These are phyloP conservation scores for Camponotus fellah DNA, from an alignment of 2,888 invertebrate species.

Conservation along the genomic window DNA sequence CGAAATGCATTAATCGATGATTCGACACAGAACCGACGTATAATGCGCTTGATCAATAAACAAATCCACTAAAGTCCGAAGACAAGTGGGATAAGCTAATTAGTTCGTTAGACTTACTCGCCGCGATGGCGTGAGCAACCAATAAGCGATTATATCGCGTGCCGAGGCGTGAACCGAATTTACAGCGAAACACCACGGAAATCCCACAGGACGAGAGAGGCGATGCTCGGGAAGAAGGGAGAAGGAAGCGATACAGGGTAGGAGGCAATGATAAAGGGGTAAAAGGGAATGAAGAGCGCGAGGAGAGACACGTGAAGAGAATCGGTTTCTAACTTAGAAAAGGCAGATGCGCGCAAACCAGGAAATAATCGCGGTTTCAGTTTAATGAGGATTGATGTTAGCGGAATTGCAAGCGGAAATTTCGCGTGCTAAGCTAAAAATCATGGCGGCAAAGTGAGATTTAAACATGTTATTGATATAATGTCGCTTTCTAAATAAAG, in stretches of 20 bases:
- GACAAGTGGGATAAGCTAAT: conserved; percentile 45
- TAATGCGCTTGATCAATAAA: conserved; percentile 27
- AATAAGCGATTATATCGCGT: conserved; percentile 15
- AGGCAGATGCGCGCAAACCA: not conserved
- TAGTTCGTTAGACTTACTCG: conserved; percentile 39
- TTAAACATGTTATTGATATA: conserved; percentile 37
- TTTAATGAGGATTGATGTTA: conserved; percentile 14
- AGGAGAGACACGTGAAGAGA: not conserved
- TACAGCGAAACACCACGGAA: not conserved
- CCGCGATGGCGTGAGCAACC: conserved; percentile 20
- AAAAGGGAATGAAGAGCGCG: not conserved
- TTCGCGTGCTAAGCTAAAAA: conserved; percentile 16
- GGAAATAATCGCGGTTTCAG: not conserved
- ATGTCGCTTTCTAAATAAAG: not conserved
- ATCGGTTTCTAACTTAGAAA: conserved; percentile 22
- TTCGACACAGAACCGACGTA: conserved; percentile 7
- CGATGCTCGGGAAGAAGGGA: not conserved
- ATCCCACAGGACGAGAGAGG: not conserved
- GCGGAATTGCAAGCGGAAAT: conserved; percentile 13
- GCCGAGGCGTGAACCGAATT: conserved; percentile 1
- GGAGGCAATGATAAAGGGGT: not conserved
- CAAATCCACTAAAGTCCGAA: conserved; percentile 17
- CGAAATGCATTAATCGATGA: conserved; percentile 37
- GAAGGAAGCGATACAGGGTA: not conserved
- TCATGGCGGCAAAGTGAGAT: not conserved